These are phyloP conservation scores for Hippopotamus amphibius DNA, from an alignment of 2,113 vertebrate genomes.

Conservation along the genomic window DNA sequence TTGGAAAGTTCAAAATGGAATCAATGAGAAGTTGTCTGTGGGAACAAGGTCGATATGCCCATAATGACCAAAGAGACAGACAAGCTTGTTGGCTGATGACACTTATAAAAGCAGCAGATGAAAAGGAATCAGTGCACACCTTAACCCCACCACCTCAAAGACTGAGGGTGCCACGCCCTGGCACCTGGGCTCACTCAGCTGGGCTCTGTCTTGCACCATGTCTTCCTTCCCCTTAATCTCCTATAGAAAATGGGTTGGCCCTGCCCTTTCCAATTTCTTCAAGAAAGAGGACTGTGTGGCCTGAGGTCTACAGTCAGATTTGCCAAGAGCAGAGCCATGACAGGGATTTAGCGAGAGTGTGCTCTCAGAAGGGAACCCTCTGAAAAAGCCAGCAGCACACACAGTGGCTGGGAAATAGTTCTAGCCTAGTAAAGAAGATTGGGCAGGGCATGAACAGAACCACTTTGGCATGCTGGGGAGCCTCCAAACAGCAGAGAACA, in stretches of 20 bases:
- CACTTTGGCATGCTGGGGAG: not conserved
- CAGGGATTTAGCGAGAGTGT: not conserved
- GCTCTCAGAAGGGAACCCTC: not conserved
- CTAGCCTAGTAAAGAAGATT: not conserved
- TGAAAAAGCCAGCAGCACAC: not conserved
- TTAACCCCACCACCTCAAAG: conserved; percentile 53
- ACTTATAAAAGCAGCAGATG: not conserved
- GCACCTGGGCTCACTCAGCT: not conserved
- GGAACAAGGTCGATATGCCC: conserved; percentile 52
- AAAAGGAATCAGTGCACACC: not conserved
- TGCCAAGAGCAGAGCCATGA: not conserved
- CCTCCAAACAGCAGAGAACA: not conserved
- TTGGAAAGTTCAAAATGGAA: conserved; percentile 72
- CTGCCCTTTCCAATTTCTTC: not conserved
- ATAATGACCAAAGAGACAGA: conserved; percentile 64
- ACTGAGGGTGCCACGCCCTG: not conserved
- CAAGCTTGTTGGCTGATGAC: conserved; percentile 25
- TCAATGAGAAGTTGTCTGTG: conserved; percentile 72
- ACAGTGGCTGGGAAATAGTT: not conserved
- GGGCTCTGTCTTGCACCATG: not conserved
- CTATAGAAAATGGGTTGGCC: not conserved
- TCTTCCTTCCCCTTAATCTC: not conserved
- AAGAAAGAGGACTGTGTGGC: not conserved
- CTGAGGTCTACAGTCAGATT: not conserved
- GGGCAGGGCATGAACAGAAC: fast-evolving